A percentile compares a stretch with the other conserved stretches of the same genome.
phyloP scores from a whole-genome alignment of 1,140 invertebrate species.

The Leptestheria dahalacensis region DNA sequence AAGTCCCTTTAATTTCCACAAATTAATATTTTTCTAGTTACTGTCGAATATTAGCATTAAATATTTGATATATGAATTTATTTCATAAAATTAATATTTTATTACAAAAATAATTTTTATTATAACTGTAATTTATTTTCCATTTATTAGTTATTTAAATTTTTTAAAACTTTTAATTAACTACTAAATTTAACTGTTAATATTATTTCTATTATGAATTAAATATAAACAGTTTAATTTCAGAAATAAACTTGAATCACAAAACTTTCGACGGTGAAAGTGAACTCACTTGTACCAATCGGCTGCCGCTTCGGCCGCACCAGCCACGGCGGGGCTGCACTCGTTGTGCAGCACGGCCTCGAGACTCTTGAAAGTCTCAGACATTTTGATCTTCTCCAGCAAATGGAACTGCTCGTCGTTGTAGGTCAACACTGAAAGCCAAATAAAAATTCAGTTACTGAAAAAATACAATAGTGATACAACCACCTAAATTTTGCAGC shows the following conservation, averaged over 20 bases:
- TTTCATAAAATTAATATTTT: background rate
- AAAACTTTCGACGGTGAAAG: too few relatives aligned
- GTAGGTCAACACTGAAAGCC: conserved; percentile 43
- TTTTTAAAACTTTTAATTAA: too few relatives aligned
- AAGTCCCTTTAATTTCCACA: too few relatives aligned
- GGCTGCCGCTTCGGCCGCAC: conserved; percentile 51
- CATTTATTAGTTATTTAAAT: too few relatives aligned
- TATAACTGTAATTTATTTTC: too few relatives aligned
- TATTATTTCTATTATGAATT: too few relatives aligned
- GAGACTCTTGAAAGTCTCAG: conserved; percentile 49
- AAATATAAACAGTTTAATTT: too few relatives aligned
- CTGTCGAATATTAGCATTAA: conserved; percentile 9
- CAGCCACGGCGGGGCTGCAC: conserved; percentile 45
- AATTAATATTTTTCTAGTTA: too few relatives aligned
- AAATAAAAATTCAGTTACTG: conserved; percentile 10
- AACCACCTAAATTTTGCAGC: too few relatives aligned
- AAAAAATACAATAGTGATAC: conserved; percentile 5
- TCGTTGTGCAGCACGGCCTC: conserved; percentile 46
- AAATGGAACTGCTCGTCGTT: conserved; percentile 90
- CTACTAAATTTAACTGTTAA: too few relatives aligned
- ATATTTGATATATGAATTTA: background rate
- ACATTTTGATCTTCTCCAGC: conserved; percentile 54
- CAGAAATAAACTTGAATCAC: too few relatives aligned
- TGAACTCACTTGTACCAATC: conserved; percentile 55
- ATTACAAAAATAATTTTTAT: too few relatives aligned